phyloP scores from a whole-genome alignment of 2,888 invertebrate species.

The Argynnis bischoffii region DNA sequence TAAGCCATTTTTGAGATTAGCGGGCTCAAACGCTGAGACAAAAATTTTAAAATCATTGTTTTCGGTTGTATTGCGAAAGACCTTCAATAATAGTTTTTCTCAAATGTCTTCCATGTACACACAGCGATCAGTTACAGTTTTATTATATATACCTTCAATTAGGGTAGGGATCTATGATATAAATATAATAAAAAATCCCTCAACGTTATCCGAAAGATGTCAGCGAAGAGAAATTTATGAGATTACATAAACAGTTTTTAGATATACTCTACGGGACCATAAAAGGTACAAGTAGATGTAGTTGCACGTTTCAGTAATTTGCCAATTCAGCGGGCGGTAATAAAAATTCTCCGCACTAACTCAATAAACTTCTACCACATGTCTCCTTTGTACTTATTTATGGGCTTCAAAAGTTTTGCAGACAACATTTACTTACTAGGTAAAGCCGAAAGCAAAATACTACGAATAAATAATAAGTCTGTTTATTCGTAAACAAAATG shows the following conservation, averaged over 20 bases:
- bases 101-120: too few relatives aligned
- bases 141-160: too few relatives aligned
- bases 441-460: neutral
- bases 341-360: slow-evolving; percentile 23
- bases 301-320: slow-evolving; percentile 21
- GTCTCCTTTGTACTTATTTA: slow-evolving; percentile 22
- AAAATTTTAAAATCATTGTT: too few relatives aligned
- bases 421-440: neutral
- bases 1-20: too few relatives aligned
- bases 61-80: too few relatives aligned
- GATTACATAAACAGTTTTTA: slow-evolving; percentile 1
- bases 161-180: too few relatives aligned
- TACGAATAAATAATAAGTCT: too few relatives aligned
- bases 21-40: too few relatives aligned
- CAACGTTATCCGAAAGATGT: neutral
- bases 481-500: too few relatives aligned
- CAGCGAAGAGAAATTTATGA: neutral
- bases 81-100: too few relatives aligned
- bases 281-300: slow-evolving; percentile 7
- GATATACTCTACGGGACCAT: neutral
- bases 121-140: too few relatives aligned
- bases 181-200: too few relatives aligned
- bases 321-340: slow-evolving; percentile 19
- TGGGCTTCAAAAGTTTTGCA: neutral
- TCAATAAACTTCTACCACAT: slow-evolving; percentile 28